Base-by-base conservation (phyloP, 2,888 invertebrate species). In the Lasioglossum leucozonium region DNA sequence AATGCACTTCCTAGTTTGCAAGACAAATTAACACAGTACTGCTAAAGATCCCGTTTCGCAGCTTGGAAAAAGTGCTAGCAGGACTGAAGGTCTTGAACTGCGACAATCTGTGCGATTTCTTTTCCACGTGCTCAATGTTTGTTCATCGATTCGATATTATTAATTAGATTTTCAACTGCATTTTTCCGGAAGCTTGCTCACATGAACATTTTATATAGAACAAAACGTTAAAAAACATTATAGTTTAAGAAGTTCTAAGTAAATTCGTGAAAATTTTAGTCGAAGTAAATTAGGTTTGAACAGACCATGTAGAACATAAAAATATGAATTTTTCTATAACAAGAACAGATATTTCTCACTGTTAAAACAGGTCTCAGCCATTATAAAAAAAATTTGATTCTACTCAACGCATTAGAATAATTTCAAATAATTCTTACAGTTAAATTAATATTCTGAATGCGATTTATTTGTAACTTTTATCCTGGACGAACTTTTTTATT, bases 41-140 rank as follows among this genome's bases (percentile, higher is more conserved):
- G 72, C 85, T 87, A 88, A 88, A 47, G 80, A 87, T 74, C 55
- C 62, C n/a, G 69, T 67, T 51, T 47, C 72, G 71, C 16, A 4
- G 37, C 22, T 44, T 34, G 58, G 42, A 62, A 55, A 71, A 58
- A 71, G 47, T 71, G 62, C 18, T 71, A 26, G 37, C n/a, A 4
- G 13, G 2, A 65, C 22, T 4, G 34, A 71, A 76, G 69, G 30
- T 47, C 67, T 58, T 71, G 26, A 67, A 44, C 40, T 40, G 55
- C 22, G 11, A 72, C n/a, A 26, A 40, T 42, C 22, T 30, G 42
- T 5, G 6, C 22, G 16, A 74, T 74, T 76, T 80, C 67, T 47
- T 84, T 67, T 22, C 18, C 3, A 62, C 8, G 30, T 8, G 62
- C 3, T 22, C 37, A 8, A 22, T 22, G 22, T 22, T 22, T 10